Evolutionary conservation across 23 tunicate genomes (phyloP).

Genomic region (Oikopleura dioica): DNA sequence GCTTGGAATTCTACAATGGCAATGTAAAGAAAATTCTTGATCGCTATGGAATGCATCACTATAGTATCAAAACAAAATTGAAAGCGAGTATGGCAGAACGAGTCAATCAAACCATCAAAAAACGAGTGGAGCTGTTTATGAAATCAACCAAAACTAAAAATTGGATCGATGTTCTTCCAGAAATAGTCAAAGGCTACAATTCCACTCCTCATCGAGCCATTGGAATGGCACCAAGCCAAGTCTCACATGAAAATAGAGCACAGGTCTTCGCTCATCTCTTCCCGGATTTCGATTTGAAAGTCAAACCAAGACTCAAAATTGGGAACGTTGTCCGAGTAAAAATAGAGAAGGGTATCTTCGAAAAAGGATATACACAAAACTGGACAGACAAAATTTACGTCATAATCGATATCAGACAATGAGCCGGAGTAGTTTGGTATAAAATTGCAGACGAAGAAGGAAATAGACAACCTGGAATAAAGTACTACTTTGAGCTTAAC

Average conservation of each 20-base stretch:
- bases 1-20: neutral
- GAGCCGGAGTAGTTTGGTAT: neutral
- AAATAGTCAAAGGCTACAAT: neutral
- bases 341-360: neutral
- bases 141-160: neutral
- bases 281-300: neutral
- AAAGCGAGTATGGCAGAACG: constrained; percentile 8
- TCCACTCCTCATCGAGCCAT: neutral
- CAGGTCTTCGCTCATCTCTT: neutral
- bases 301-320: neutral
- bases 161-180: neutral
- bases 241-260: neutral
- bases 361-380: neutral
- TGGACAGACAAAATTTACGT: neutral
- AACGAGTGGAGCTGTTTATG: neutral
- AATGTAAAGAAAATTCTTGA: neutral
- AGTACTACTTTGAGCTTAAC: neutral
- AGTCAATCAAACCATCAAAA: neutral
- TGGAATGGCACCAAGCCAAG: constrained; percentile 9
- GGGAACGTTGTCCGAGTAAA: neutral
- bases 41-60: neutral
- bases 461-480: neutral
- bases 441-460: neutral
- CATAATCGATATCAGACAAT: neutral
- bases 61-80: constrained; percentile 3